phyloP scores from a whole-genome alignment of 2,113 vertebrate species.

The Psammodynastes pulverulentus region DNA sequence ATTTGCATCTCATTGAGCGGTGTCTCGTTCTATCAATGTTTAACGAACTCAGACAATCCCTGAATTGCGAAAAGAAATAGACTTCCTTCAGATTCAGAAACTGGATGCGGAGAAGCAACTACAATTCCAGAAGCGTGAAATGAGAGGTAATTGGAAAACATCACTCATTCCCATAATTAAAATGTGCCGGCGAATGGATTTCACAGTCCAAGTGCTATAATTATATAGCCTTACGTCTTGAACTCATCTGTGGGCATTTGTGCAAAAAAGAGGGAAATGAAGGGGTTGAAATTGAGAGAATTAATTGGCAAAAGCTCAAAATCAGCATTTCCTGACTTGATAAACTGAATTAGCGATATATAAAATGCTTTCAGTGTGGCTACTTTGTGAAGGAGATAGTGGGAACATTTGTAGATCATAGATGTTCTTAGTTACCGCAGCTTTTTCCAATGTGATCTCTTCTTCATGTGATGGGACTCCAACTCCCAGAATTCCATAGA shows the following conservation, averaged over 20 bases:
- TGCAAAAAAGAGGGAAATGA: neutral
- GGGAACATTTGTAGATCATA: neutral
- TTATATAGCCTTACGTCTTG: neutral
- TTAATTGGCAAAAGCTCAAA: neutral
- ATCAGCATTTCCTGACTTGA: neutral
- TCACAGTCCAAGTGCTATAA: neutral
- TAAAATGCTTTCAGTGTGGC: neutral
- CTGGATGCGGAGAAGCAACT: slow-evolving; percentile 79
- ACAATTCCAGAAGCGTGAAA: slow-evolving; percentile 80
- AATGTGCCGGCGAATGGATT: fast-evolving
- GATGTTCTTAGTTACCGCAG: neutral
- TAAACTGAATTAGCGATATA: neutral
- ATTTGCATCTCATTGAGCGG: neutral
- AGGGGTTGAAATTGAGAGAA: neutral
- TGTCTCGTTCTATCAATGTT: slow-evolving; percentile 21
- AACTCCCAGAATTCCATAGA: neutral
- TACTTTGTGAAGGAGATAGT: neutral
- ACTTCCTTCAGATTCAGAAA: slow-evolving; percentile 81
- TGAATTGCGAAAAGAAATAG: slow-evolving; percentile 86
- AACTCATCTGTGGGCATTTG: neutral
- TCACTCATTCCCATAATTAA: neutral
- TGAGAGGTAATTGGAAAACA: slow-evolving; percentile 74
- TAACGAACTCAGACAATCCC: slow-evolving; percentile 75
- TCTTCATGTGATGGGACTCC: neutral
- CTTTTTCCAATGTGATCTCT: neutral